phyloP scores from a whole-genome alignment of 2,797 vertebrate species.

The Columba guinea region DNA sequence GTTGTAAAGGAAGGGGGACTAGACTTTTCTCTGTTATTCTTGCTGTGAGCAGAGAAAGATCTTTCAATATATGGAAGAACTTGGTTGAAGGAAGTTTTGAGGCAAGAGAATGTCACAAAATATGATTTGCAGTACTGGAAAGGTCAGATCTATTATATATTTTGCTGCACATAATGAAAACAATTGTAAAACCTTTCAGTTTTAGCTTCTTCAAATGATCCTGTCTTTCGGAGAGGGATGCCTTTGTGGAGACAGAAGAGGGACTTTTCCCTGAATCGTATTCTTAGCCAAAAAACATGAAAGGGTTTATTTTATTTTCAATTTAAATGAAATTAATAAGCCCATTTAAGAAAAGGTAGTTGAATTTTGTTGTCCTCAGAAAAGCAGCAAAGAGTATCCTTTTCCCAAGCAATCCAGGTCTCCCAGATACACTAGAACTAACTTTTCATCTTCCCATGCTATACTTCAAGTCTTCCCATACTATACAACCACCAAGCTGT shows the following conservation, averaged over 20 bases:
- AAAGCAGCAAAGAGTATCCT: not conserved
- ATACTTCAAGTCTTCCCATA: not conserved
- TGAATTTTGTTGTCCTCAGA: not conserved
- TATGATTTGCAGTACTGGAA: not conserved
- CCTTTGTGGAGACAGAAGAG: not conserved
- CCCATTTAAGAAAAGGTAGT: not conserved
- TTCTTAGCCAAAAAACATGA: not conserved
- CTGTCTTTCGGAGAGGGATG: not conserved
- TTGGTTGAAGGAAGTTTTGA: not conserved
- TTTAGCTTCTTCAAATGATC: not conserved
- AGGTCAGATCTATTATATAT: not conserved
- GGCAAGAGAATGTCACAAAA: not conserved
- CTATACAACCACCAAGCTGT: not conserved
- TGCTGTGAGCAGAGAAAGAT: not conserved
- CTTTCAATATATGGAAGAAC: not conserved
- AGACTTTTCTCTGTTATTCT: not conserved
- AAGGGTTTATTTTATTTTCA: not conserved
- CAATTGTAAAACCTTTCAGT: not conserved
- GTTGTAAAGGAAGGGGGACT: not conserved
- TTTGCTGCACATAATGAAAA: not conserved
- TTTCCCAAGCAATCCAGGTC: not conserved
- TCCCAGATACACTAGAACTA: not conserved
- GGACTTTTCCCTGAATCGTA: not conserved
- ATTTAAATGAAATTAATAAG: not conserved
- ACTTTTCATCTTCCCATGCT: not conserved